Evolutionary conservation across 2,888 invertebrate species (phyloP), one percentile per base, ranked within the genome.

Genomic region (Chouioia cunea): DNA sequence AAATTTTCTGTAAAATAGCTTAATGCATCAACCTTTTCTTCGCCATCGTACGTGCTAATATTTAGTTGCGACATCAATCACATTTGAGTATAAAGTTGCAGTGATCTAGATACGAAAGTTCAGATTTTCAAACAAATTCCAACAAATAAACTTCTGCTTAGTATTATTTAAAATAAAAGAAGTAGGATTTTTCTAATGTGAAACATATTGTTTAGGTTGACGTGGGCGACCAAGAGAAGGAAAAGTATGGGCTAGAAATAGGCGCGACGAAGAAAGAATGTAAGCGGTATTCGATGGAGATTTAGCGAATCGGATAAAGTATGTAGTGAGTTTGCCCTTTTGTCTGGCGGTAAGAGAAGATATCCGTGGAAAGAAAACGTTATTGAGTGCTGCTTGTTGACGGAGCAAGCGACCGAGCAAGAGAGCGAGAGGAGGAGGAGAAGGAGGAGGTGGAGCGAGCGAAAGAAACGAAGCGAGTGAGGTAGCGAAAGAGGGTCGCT

Each of bases 311-410:
- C 65, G 52, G 70, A 64, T 65, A 74, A 65, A 64, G 71, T 60
- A 65, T n/a, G n/a, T 65, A 68, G 36, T 65, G 65, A 65, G 67
- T 68, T 74, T 72, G 71, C 65, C 65, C 52, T 71, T 71, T 72
- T 74, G 58, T 71, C 66, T 60, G 43, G 44, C 22, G 14, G 53
- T 6, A 4, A 20, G 48, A 47, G 62, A 27, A 64, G 65, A 72
- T 65, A 74, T 71, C 70, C 70, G 71, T 64, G 70, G 71, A 77
- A 79, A 76, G 80, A 79, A 80, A 82, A 82, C 80, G 81, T 82
- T 83, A 83, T 84, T 80, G 81, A 76, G 75, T 74, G 70, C 70
- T 70, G 73, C 64, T 73, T 73, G 73, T 73, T 70, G 73, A 81
- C 80, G 80, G 77, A 79, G 78, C 76, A 74, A 6, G 53, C 14